Evolutionary conservation across 2,888 invertebrate genomes (phyloP), one percentile per base, ranked within the genome.

Genomic region (Melinopterus prodromus): DNA sequence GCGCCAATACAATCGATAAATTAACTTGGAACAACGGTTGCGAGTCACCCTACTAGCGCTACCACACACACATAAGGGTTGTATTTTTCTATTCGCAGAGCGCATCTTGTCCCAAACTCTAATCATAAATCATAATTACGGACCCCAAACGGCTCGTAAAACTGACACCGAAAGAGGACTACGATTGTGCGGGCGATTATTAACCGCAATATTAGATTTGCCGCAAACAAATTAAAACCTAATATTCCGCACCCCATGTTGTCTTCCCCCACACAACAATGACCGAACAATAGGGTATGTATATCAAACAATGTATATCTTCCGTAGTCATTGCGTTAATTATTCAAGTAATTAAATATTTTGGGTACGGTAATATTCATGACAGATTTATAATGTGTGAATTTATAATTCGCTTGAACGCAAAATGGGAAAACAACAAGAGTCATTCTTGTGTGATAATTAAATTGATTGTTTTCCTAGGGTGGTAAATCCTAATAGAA

Each of bases 141-240:
- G 53, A 69, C 80, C 76, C 78, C 80, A 80, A 79, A 79, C 9
- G 38, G 26, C 77, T 76, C 79, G 80, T 83, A 81, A 82, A 82
- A 83, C 78, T 78, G 75, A 72, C 78, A 77, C 79, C 78, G 77
- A 37, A 75, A n/a, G 74, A 74, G 69, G 70, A 74, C 37, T 77
- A 80, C 77, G 78, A 72, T 76, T 79, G 77, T 77, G 78, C 78
- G 79, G 36, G 76, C 78, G 78, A 79, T 81, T 82, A 82, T 81
- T 82, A 83, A 80, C 81, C 83, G 76, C 81, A 80, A 81, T 82
- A 83, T 83, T 82, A 81, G 79, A 79, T 81, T 81, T 77, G 79
- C 77, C 79, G 79, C 81, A 82, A 82, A 82, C 82, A 81, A 81
- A 82, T 83, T 83, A 83, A 81, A 81, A 80, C 80, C 79, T 81